Evolutionary conservation across 1,140 invertebrate species (phyloP), one percentile per base, ranked within the genome.

Genomic region (Neoseiulus cucumeris): DNA sequence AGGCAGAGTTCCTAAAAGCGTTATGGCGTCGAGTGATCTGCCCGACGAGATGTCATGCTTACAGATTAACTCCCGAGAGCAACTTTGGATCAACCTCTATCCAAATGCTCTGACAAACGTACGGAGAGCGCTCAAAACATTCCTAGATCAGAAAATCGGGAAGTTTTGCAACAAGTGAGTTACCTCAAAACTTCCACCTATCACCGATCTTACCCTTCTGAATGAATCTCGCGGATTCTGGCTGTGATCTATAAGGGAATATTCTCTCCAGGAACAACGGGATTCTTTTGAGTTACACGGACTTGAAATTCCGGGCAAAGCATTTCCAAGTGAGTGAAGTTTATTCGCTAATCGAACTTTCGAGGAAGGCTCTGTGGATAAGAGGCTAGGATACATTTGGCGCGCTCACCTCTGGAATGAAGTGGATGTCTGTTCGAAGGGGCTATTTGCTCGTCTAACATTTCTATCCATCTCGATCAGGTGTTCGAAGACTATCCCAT

Each of bases 71-170:
- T 5, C 51, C 1, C 12, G 9, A 6, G 51, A 59, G 22, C 25
- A 59, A 25, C 25, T 59, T 9, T 59, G 51, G 51, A 59, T 59
- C 14, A 59, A 59, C 22, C 51, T 59, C 22, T 59, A 59, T 59
- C 51, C 51, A 25, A 59, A 59, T 33, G 51, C 51, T 20, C 22
- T 59, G n/a, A 29, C 25, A 17, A 59, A 59, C 51, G 51, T 59
- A 1, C 25, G 22, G 33, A n/a, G 33, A 59, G 25, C 51, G 2
- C 51, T 59, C 1, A 59, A 59, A 33, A 33, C 14, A 29, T 33
- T 29, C 22, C 51, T 59, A 14, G 51, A 59, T 59, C 25, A 59
- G 33, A 12, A 20, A 33, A 59, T 59, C 33, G 51, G 51, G 25
- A 59, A 25, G 22, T 59, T 59, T 25, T 59, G 51, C 22, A 25